phyloP scores from a whole-genome alignment of 2,797 vertebrate genomes.

The Lepilemur ruficaudatus region DNA sequence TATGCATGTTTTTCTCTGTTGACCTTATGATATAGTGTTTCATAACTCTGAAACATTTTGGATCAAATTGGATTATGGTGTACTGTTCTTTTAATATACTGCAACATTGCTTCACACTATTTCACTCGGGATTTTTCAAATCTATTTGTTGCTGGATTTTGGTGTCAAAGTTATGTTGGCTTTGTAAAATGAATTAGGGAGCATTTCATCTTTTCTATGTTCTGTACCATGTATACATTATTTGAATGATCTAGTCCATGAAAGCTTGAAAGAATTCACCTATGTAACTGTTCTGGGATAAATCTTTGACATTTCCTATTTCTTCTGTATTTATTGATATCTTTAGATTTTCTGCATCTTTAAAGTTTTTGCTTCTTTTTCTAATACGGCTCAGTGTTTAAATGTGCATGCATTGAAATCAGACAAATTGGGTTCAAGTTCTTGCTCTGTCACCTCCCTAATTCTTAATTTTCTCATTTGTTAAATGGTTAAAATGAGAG shows the following conservation, averaged over 20 bases:
- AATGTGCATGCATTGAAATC: not conserved
- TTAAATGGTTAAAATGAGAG: not conserved
- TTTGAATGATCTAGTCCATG: slow-evolving; percentile 4
- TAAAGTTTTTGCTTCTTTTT: slow-evolving; percentile 37
- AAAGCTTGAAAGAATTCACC: not conserved
- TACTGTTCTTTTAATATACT: slow-evolving; percentile 42
- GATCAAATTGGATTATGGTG: slow-evolving; percentile 19
- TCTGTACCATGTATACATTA: slow-evolving; percentile 66
- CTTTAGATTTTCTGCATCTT: slow-evolving; percentile 25
- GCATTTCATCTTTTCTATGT: slow-evolving; percentile 62
- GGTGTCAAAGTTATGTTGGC: slow-evolving; percentile 15
- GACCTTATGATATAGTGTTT: slow-evolving; percentile 56
- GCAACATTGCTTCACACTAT: not conserved
- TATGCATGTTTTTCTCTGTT: slow-evolving; percentile 11
- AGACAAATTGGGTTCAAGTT: slow-evolving; percentile 29
- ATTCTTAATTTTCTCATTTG: not conserved
- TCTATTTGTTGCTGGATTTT: not conserved
- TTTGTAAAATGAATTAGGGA: slow-evolving; percentile 51
- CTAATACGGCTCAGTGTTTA: not conserved
- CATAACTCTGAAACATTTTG: slow-evolving; percentile 28
- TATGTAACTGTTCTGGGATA: not conserved
- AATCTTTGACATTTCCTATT: slow-evolving; percentile 21
- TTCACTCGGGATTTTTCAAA: slow-evolving; percentile 21
- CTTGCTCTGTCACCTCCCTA: not conserved
- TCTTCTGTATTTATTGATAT: slow-evolving; percentile 43